Evolutionary conservation across 2,113 vertebrate genomes (phyloP).

Genomic region (Gnathonemus echidnorhynchus): DNA sequence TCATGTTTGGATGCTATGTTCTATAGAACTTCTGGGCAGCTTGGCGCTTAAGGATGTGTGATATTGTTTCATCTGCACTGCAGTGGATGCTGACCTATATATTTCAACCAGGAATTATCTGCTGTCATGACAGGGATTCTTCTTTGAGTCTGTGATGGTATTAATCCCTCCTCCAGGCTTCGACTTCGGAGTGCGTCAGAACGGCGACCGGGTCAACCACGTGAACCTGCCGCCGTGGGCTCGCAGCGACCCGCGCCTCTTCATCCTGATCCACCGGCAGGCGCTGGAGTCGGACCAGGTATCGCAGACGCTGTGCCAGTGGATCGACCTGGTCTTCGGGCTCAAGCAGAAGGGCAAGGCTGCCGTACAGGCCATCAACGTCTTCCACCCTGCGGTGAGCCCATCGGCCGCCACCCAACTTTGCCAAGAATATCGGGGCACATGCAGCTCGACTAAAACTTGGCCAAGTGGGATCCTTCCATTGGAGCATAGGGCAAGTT

Average conservation of each 20-base stretch:
- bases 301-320: conserved; percentile 92
- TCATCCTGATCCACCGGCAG: conserved; percentile 91
- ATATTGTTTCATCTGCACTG: not conserved
- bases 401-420: not conserved
- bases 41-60: not conserved
- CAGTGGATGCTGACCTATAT: conserved; percentile 3
- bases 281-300: conserved; percentile 92
- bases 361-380: conserved; percentile 94
- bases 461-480: not conserved
- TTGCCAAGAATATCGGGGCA: not conserved
- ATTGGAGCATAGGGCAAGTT: not conserved
- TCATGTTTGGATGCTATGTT: not conserved
- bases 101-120: not conserved
- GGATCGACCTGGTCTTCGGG: conserved; percentile 96
- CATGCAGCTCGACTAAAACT: not conserved
- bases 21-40: not conserved
- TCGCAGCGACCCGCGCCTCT: conserved; percentile 89
- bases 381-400: conserved; percentile 95
- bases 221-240: conserved; percentile 96
- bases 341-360: conserved; percentile 97
- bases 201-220: conserved; percentile 90
- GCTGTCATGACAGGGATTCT: not conserved
- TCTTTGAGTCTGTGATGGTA: not conserved
- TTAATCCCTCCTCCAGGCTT: conserved; percentile 66
- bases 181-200: conserved; percentile 95